Evolutionary conservation across 2,797 vertebrate genomes (phyloP), one percentile per base, ranked within the genome.

Genomic region (Pterois miles): DNA sequence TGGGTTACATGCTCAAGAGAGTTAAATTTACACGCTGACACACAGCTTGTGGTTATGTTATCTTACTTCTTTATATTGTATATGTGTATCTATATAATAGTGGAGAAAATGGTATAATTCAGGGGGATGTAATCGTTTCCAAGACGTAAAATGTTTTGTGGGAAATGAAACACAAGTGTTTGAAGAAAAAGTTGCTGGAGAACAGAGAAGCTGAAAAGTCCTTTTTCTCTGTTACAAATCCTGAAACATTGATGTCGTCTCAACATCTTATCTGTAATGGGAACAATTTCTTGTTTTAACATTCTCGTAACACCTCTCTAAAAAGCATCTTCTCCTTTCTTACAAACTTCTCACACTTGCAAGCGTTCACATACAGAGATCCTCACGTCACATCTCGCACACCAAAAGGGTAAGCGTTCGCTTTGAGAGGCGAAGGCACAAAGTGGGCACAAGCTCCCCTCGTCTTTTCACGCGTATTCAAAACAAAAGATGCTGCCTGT

Each of bases 401-500:
- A 43, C 40, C 58, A 70, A 64, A 69, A 85, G 54, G 38, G 72
- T 80, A 75, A 90, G 81, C 14, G 38, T 46, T 81, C 18, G 1
- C 71, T 76, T 88, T 78, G 63, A 82, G 75, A 76, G 50, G 69
- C 20, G 7, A 71, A 20, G 25, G 63, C 64, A 72, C 70, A 84
- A 74, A 88, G 78, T 74, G 48, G 59, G 46, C 31, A 13, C 3
- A 33, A 84, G 73, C 64, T 71, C 81, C 80, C 70, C 54, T 71
- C 36, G 10, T 71, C 50, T 60, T 85, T 71, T 83, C 83, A 60
- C 82, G 81, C 50, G 22, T 77, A 58, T 56, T 71, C 60, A 67
- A 74, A 78, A 87, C 36, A 70, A 90, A 88, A 85, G 71, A 59
- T 38, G 31, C 65, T 60, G 73, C 70, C 83, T 86, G 86, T 83